phyloP scores from a whole-genome alignment of 2,888 invertebrate species.

The Apodemia duryi region DNA sequence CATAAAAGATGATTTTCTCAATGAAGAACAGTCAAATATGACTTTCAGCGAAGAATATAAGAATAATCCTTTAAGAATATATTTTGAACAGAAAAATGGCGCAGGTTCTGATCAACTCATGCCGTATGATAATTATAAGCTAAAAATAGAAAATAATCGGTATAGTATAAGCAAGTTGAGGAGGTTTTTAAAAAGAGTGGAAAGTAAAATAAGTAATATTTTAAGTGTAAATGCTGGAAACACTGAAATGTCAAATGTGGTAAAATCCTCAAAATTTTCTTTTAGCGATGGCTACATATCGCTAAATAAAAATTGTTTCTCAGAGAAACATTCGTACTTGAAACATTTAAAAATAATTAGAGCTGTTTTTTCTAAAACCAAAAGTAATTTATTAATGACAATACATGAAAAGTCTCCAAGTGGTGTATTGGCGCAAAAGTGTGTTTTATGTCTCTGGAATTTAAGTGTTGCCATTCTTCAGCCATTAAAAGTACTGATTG shows the following conservation, averaged over 20 bases:
- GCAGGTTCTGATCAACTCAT: constrained; percentile 53
- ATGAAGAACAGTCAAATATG: constrained; percentile 33
- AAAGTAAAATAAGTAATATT: constrained; percentile 49
- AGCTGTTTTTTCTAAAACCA: constrained; percentile 51
- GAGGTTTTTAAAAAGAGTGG: constrained; percentile 57
- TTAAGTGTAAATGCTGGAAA: constrained; percentile 50
- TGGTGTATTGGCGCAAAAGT: constrained; percentile 36
- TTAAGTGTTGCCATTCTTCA: constrained; percentile 50
- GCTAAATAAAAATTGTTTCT: constrained; percentile 42
- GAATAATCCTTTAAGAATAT: constrained; percentile 54
- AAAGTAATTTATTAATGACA: constrained; percentile 54
- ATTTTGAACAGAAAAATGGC: constrained; percentile 68
- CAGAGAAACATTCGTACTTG: constrained; percentile 39
- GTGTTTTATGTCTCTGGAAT: constrained; percentile 62
- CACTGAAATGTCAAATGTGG: constrained; percentile 40
- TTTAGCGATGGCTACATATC: constrained; percentile 58
- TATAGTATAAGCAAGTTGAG: constrained; percentile 45
- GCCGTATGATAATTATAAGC: constrained; percentile 52
- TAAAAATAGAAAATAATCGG: constrained; percentile 49
- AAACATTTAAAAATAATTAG: constrained; percentile 46
- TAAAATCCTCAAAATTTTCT: constrained; percentile 46
- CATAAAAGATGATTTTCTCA: constrained; percentile 43
- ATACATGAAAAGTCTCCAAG: constrained; percentile 45
- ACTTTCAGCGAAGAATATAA: constrained; percentile 45
- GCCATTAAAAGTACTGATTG: constrained; percentile 55